Base-by-base conservation (phyloP, 2,888 invertebrate genomes). In the Himalopsyche kuldschensis region DNA sequence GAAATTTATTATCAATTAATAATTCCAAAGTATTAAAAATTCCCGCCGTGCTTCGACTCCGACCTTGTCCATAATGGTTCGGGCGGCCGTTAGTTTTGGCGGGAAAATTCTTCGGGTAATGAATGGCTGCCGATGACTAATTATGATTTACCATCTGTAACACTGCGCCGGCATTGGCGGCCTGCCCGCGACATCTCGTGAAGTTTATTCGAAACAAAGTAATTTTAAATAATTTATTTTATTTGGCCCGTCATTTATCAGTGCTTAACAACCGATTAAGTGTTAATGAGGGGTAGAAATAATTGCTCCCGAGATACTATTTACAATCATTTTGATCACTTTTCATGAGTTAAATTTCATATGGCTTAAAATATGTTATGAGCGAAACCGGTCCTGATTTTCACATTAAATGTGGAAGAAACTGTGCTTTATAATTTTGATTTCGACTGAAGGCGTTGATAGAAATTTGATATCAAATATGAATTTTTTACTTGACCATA, bases 101-200 rank as follows among this genome's bases (percentile, higher is more conserved):
- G 79, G 81, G 31, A 75, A 84, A 69, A 69, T 81, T 84, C 81
- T 79, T 69, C 30, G 79, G 75, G 46, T 85, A 85, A 85, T 82
- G 85, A 85, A 85, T 81, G 85, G 83, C 78, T 79, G 81, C 75
- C 83, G 85, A 80, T 85, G 85, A 85, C 85, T 85, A 85, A 85
- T 85, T 85, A 84, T 85, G 85, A 85, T 84, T 84, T 84, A 84
- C 84, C 84, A 78, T 80, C 83, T 32, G 79, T 76, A 46, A 30
- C 46, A 47, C 46, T 46, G 17, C 15, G 41, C 46, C 47, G 47
- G 78, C 47, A 47, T 78, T 46, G 78, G 30, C 30, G 27, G 78
- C 24, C 41, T 78, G 78, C 46, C 78, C 69, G 30, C 69, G 69
- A 69, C 69, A 69, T 69, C 30, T 69, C 27, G 27, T 69, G 27